Conservation (phyloP, 1,140 invertebrate genomes). For the Condylostylus longicornis region DNA sequence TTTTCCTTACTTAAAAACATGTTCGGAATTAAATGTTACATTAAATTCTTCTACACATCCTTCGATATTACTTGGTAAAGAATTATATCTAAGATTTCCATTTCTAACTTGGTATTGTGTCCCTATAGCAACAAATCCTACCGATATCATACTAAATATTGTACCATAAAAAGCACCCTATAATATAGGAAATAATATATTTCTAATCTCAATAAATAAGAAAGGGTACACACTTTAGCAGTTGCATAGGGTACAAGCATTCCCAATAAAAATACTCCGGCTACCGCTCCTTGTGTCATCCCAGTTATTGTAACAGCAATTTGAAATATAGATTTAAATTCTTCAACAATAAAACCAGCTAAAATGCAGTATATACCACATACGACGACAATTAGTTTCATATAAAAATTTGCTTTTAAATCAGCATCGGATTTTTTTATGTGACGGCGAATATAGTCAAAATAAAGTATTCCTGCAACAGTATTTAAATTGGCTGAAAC, state of each 20-base stretch:
- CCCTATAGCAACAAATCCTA: constrained; percentile 59
- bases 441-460: constrained; percentile 42
- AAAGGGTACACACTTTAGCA: constrained; percentile 35
- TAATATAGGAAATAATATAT: background rate
- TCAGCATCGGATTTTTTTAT: constrained; percentile 36
- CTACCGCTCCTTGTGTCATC: constrained; percentile 48
- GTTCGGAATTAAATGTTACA: background rate
- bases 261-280: constrained; percentile 56
- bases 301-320: constrained; percentile 41
- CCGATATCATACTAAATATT: constrained; percentile 43
- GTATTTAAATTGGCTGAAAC: constrained; percentile 55
- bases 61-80: too few species aligned
- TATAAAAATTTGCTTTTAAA: constrained; percentile 41
- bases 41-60: background rate
- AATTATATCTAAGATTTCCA: too few species aligned
- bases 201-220: background rate
- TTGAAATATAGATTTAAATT: constrained; percentile 44
- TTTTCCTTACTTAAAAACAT: background rate
- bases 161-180: constrained; percentile 46
- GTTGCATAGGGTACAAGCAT: constrained; percentile 55
- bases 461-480: constrained; percentile 52
- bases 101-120: constrained; percentile 54
- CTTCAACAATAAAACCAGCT: constrained; percentile 45
- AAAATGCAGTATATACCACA: constrained; percentile 40
- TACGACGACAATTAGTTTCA: constrained; percentile 43